A percentile compares a stretch with the other conserved stretches of the same genome.
Evolutionary conservation across 1,140 invertebrate species (phyloP).

Genomic region (Sycobia sp.): DNA sequence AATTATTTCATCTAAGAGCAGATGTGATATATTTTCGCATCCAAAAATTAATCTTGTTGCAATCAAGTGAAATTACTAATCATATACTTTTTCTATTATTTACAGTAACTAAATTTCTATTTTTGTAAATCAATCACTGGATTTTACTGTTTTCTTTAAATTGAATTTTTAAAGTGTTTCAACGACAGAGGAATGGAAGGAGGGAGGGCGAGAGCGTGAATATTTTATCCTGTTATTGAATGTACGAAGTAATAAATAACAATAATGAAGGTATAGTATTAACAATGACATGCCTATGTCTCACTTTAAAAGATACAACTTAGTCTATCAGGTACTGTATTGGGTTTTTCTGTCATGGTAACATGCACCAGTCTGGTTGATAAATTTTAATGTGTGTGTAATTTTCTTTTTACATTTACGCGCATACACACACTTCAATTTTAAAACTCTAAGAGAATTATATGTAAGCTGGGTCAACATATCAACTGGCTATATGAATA

Average conservation of each 20-base stretch:
- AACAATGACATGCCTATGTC: conserved; percentile 60
- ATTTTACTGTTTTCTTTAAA: not conserved
- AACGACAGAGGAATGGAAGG: too few relatives aligned
- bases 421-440: conserved; percentile 1
- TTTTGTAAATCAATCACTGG: not conserved
- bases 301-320: conserved; percentile 60
- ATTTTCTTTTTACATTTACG: conserved; percentile 1
- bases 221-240: conserved; percentile 46
- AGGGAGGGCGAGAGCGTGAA: too few relatives aligned
- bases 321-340: conserved; percentile 63
- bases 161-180: too few relatives aligned
- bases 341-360: conserved; percentile 62
- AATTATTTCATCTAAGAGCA: conserved; percentile 4
- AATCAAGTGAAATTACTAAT: not conserved
- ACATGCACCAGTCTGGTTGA: conserved; percentile 60
- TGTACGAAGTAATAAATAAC: conserved; percentile 61
- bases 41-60: not conserved
- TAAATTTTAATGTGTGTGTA: conserved; percentile 27
- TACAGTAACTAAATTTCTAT: not conserved
- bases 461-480: not conserved
- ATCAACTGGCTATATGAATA: conserved; percentile 10
- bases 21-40: conserved; percentile 4
- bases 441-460: conserved; percentile 18
- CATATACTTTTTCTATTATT: not conserved
- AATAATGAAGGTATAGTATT: conserved; percentile 57